Evolutionary conservation across 2,113 vertebrate genomes (phyloP).

Genomic region (Callospermophilus lateralis): DNA sequence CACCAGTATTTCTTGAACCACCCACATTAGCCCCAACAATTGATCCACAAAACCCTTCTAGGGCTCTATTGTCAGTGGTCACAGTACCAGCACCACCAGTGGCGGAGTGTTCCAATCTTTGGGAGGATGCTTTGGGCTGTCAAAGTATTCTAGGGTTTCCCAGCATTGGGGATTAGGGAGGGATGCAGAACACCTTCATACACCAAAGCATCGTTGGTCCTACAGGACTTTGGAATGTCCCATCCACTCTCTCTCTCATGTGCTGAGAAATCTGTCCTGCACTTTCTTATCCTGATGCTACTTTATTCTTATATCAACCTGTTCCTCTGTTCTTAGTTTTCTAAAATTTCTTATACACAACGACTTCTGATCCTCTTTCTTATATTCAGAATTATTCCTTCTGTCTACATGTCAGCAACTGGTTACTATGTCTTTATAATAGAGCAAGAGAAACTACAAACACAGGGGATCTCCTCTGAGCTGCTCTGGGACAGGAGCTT

Average conservation of each 20-base stretch:
- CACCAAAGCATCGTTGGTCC: background rate
- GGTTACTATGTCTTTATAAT: background rate
- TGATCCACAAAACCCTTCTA: background rate
- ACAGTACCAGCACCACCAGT: fast-evolving
- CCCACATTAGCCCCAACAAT: background rate
- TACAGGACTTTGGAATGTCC: background rate
- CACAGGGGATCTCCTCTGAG: background rate
- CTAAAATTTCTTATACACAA: background rate
- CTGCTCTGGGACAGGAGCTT: background rate
- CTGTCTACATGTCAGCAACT: background rate
- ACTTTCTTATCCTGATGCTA: background rate
- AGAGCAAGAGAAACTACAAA: background rate
- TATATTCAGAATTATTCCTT: background rate
- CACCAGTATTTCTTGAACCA: background rate
- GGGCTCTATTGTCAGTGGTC: fast-evolving
- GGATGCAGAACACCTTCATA: fast-evolving
- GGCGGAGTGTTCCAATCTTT: fast-evolving
- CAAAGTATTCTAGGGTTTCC: background rate
- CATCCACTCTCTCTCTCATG: background rate
- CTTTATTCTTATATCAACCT: background rate
- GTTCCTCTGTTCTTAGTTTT: background rate
- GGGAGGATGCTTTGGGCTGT: background rate
- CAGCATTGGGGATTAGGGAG: background rate
- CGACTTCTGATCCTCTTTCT: background rate
- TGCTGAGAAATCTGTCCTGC: background rate